Evolutionary conservation across 1,140 invertebrate genomes (phyloP), one percentile per base, ranked within the genome.

Genomic region (Pseudachorutes palmiensis): DNA sequence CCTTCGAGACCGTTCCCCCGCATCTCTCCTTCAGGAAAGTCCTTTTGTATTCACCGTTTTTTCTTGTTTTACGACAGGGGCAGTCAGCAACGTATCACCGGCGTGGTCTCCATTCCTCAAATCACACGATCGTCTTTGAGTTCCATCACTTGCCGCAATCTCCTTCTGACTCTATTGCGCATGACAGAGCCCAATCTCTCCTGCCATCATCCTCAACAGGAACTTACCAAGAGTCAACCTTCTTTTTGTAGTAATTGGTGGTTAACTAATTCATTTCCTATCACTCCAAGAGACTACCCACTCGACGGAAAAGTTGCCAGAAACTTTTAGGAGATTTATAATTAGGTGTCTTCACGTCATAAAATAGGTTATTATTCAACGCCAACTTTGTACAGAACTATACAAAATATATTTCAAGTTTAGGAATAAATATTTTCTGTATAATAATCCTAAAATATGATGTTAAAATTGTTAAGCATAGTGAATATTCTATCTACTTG

Each of bases 21-120:
- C 36, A 41, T 19, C 36, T 41, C 5, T 19, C 36, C 36, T 41
- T 19, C 19, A 41, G 5, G 14, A 9, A 14, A 22, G 26, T 60
- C 30, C 12, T 60, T 60, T 60, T 60, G 26, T 29, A 14, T 60
- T 28, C 26, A 60, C 2, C 12, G 30, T 60, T 60, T 29, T 60
- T 60, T 19, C 24, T 12, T 19, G 24, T 28, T 29, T 60, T 3
- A 28, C 3, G 51, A 19, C 24, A 60, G 58, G 51, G 51, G 5
- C 51, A 55, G 51, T 19, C 51, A 12, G 51, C 24, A 55, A 19
- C 51, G 12, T 55, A 55, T 24, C 51, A 55, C 24, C 51, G 51
- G 5, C 51, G 24, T 22, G 51, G 51, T 60, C 24, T 26, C 12
- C 58, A 9, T 29, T 28, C 26, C 24, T 60, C 58, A 26, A 26